A percentile compares a stretch with the other conserved stretches of the same genome.
phyloP scores from a whole-genome alignment of 2,888 invertebrate genomes.

The Nomada goodeniana region DNA sequence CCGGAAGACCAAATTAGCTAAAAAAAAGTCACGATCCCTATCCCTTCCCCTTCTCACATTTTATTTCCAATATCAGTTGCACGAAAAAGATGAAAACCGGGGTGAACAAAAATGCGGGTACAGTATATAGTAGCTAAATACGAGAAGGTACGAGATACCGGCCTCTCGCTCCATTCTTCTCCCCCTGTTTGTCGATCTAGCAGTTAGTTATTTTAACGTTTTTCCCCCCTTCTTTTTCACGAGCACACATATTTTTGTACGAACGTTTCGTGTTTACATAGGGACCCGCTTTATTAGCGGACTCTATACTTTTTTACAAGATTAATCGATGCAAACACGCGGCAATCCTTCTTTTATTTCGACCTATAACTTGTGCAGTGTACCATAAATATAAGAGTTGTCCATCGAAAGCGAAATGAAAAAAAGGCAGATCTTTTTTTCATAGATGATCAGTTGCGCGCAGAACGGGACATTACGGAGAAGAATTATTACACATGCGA shows the following conservation, averaged over 20 bases:
- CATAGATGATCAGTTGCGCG: too few species aligned
- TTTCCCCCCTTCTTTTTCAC: slow-evolving; percentile 15
- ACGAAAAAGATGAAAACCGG: neutral
- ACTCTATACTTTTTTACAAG: slow-evolving; percentile 7
- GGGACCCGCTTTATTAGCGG: slow-evolving; percentile 23
- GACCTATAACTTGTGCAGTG: too few species aligned
- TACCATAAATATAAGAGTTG: too few species aligned
- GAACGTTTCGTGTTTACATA: slow-evolving; percentile 34
- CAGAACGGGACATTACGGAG: too few species aligned
- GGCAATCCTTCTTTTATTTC: neutral
- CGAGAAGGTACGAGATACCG: too few species aligned
- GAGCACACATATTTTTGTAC: slow-evolving; percentile 13
- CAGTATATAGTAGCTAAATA: too few species aligned
- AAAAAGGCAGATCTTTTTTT: too few species aligned
- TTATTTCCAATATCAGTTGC: too few species aligned
- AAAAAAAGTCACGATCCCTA: neutral
- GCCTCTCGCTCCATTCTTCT: neutral
- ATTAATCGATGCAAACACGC: slow-evolving; percentile 25
- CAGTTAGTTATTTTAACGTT: slow-evolving; percentile 10
- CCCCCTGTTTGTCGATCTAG: slow-evolving; percentile 22
- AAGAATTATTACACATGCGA: too few species aligned
- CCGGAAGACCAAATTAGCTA: neutral
- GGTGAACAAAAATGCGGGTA: neutral
- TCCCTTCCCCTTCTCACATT: too few species aligned
- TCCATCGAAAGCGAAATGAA: too few species aligned